Conservation (phyloP, 2,888 invertebrate species). For the Leptinotarsa juncta region DNA sequence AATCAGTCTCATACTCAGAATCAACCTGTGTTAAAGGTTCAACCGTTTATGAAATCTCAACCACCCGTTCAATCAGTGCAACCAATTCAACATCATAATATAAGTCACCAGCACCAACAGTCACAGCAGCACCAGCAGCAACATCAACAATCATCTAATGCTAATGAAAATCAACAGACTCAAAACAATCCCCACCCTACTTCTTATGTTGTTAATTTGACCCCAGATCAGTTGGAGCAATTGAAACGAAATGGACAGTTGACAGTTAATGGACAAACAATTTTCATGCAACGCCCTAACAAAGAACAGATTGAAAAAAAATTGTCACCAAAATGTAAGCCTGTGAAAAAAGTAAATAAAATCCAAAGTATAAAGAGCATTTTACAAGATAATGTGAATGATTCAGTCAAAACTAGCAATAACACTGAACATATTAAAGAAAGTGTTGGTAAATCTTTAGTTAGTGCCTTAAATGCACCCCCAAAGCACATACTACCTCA, state of each 20-base stretch:
- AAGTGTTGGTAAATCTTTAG: slow-evolving; percentile 46
- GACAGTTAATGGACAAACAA: slow-evolving; percentile 65
- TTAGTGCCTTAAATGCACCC: slow-evolving; percentile 55
- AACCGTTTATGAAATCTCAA: slow-evolving; percentile 64
- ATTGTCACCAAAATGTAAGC: slow-evolving; percentile 62
- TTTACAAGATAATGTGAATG: slow-evolving; percentile 46
- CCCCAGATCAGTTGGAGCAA: slow-evolving; percentile 65
- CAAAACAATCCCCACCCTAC: slow-evolving; percentile 56
- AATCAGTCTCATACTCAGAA: slow-evolving; percentile 51
- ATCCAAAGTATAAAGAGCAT: slow-evolving; percentile 52
- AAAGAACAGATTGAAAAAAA: slow-evolving; percentile 57
- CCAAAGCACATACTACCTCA: slow-evolving; percentile 57
- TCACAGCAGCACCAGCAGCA: slow-evolving; percentile 48
- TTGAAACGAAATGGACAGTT: slow-evolving; percentile 64
- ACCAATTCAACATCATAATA: slow-evolving; percentile 56
- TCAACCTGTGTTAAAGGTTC: slow-evolving; percentile 59
- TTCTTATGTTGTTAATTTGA: slow-evolving; percentile 65
- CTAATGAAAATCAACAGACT: slow-evolving; percentile 43
- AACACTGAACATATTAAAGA: slow-evolving; percentile 50
- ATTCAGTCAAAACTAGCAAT: slow-evolving; percentile 46
- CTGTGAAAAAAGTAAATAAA: slow-evolving; percentile 59
- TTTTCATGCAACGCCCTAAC: slow-evolving; percentile 64
- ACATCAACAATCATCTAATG: slow-evolving; percentile 42
- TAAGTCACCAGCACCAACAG: slow-evolving; percentile 48
- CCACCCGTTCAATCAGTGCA: slow-evolving; percentile 64